phyloP scores from a whole-genome alignment of 2,113 vertebrate species.

The Etheostoma cragini region DNA sequence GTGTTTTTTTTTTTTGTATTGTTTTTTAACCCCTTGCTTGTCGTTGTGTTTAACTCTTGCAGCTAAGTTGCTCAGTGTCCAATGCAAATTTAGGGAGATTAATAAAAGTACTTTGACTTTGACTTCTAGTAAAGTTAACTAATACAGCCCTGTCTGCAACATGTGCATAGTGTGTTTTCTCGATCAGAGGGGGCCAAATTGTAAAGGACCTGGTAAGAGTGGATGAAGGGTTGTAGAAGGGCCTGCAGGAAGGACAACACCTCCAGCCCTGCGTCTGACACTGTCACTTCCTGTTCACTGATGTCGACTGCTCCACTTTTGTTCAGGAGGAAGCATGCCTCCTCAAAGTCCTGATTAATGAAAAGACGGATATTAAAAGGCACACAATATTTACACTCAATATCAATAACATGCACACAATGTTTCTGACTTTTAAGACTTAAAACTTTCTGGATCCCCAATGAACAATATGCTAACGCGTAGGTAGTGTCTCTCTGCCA shows the following conservation, averaged over 20 bases:
- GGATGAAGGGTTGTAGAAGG: constrained; percentile 91
- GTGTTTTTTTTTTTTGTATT: too few relatives aligned
- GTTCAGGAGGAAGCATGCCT: constrained; percentile 89
- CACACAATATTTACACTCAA: background rate
- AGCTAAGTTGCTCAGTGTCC: too few relatives aligned
- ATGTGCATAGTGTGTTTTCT: background rate
- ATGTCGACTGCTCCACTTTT: constrained; percentile 85
- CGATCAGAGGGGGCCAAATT: background rate
- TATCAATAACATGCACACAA: background rate
- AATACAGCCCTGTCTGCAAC: background rate
- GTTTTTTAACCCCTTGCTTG: too few relatives aligned
- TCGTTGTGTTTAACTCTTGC: too few relatives aligned
- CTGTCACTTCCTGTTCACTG: constrained; percentile 81
- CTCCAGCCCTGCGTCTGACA: constrained; percentile 79
- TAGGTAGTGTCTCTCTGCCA: background rate
- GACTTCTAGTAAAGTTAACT: too few relatives aligned
- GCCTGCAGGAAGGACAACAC: constrained; percentile 85
- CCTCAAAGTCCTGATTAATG: constrained; percentile 93
- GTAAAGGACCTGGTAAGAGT: constrained; percentile 89
- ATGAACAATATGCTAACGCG: background rate
- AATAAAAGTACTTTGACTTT: too few relatives aligned
- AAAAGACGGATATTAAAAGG: background rate
- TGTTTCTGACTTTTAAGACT: background rate
- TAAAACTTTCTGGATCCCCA: background rate
- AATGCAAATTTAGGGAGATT: too few relatives aligned